These are phyloP conservation scores for Zaprionus vittiger DNA, from an alignment of 1,140 invertebrate genomes.

Conservation along the genomic window DNA sequence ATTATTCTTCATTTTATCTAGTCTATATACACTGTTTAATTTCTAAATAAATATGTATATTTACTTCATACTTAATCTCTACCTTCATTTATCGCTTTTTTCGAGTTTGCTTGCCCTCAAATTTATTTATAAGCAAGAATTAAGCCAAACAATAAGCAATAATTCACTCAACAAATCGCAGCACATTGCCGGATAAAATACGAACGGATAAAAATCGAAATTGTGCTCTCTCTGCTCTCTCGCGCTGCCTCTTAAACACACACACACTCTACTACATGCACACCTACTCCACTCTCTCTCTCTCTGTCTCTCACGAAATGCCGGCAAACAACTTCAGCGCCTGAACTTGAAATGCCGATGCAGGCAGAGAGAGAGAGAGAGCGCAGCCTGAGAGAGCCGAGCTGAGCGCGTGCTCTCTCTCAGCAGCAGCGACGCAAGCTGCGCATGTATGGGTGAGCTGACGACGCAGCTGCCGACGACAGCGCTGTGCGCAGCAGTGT, in stretches of 20 bases:
- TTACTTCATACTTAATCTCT: not conserved
- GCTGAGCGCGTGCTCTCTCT: constrained; percentile 38
- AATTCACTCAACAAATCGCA: constrained; percentile 37
- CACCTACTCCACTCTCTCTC: constrained; percentile 16
- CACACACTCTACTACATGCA: constrained; percentile 13
- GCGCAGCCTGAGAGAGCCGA: constrained; percentile 33
- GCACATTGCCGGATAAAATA: constrained; percentile 61
- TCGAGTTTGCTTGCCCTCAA: not conserved
- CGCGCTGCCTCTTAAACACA: constrained; percentile 23
- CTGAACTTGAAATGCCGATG: constrained; percentile 79
- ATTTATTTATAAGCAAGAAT: constrained; percentile 12
- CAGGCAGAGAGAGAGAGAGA: constrained; percentile 22
- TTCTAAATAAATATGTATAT: not conserved
- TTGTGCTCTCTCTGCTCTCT: constrained; percentile 16
- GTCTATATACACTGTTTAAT: too few relatives aligned
- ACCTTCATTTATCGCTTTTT: not conserved
- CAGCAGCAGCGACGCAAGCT: not conserved
- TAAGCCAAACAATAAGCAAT: constrained; percentile 14
- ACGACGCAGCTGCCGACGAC: constrained; percentile 57
- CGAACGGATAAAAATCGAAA: constrained; percentile 54
- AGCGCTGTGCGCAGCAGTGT: constrained; percentile 8
- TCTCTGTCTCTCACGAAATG: constrained; percentile 50
- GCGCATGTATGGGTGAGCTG: constrained; percentile 16
- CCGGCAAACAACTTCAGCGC: constrained; percentile 72
- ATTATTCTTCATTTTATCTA: too few relatives aligned